Base-by-base conservation (phyloP, 2,888 invertebrate species). In the Carcina quercana region DNA sequence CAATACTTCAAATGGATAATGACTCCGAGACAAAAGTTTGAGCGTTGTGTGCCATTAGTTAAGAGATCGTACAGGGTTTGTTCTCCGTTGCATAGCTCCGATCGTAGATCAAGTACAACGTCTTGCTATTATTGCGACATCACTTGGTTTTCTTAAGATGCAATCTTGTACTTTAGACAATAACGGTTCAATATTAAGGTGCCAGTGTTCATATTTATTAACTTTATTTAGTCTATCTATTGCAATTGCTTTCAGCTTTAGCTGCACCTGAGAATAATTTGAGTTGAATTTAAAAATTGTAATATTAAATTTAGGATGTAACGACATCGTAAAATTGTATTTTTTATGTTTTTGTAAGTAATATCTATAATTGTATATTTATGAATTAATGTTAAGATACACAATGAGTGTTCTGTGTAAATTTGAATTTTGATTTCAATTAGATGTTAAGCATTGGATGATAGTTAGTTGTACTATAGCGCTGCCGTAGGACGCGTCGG, bases 291-390 rank as follows among this genome's bases (percentile, higher is more conserved):
- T n/a, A 11, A 49, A 53, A 61, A 61, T 15, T 57, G 43, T 59
- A 60, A 64, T 59, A 54, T 34, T 33, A 75, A 76, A 67, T 38
- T 60, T 78, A 76, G 64, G 58, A 66, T 68, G 58, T 74, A 75
- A 62, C 47, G 54, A 66, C 65, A 63, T 60, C 61, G 47, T 62
- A 61, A 59, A 51, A 66, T 66, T 68, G 72, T 75, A 68, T 58
- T 58, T 25, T 67, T 66, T 71, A 60, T 53, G 60, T 64, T 62
- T 64, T 50, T 60, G 50, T 74, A 72, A 69, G 64, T 67, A 69
- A 72, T 67, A 67, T 78, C 66, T 79, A 79, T n/a, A n/a, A n/a
- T n/a, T n/a, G n/a, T n/a, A n/a, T 80, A 78, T 80, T 79, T 79
- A 79, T 79, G 68, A 74, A 61, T 60, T 70, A 65, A 63, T 45